phyloP scores from a whole-genome alignment of 2,113 vertebrate species.

The Tiliqua scincoides region DNA sequence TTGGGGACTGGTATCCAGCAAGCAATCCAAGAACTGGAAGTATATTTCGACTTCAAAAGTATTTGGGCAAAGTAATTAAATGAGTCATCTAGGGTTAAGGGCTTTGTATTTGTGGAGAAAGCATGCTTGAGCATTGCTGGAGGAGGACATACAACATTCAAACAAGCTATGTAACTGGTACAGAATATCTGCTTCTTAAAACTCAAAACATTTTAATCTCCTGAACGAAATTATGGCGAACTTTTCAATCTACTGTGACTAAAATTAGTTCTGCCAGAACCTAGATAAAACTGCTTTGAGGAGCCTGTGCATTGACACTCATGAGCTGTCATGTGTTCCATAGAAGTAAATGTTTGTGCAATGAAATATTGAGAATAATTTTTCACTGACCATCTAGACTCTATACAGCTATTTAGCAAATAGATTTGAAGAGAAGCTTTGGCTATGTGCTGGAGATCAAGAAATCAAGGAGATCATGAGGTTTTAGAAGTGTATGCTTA shows the following conservation, averaged over 20 bases:
- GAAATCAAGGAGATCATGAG: not conserved
- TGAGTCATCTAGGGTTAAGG: not conserved
- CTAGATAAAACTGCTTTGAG: not conserved
- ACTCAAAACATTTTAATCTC: not conserved
- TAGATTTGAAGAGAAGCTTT: not conserved
- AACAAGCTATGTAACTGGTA: not conserved
- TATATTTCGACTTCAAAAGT: not conserved
- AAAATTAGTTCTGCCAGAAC: not conserved
- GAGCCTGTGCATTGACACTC: no score
- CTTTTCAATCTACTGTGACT: not conserved
- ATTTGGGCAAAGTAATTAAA: no score
- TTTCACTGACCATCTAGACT: not conserved
- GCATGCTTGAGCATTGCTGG: not conserved
- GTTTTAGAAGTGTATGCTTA: not conserved
- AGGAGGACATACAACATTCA: not conserved
- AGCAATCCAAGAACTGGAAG: not conserved
- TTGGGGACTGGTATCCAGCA: no score
- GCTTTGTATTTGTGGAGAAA: not conserved
- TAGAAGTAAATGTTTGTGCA: not conserved
- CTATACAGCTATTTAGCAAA: not conserved
- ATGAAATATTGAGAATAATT: not conserved
- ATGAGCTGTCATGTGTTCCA: not conserved
- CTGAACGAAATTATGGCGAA: not conserved
- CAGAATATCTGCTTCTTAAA: not conserved
- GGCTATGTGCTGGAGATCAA: slow-evolving; percentile 1